Base-by-base conservation (phyloP, 2,113 vertebrate genomes). In the Scomber colias region DNA sequence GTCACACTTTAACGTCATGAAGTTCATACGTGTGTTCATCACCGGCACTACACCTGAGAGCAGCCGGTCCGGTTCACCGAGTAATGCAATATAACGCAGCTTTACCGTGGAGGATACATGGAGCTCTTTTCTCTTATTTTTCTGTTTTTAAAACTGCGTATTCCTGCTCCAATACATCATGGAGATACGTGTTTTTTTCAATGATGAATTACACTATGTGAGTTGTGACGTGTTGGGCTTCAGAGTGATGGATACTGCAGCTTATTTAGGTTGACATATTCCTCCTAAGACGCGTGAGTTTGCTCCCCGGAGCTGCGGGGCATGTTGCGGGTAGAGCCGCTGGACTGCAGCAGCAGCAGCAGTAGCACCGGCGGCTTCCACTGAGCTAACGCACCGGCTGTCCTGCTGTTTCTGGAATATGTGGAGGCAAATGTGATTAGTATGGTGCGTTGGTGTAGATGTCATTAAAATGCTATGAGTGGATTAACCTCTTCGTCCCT, bases 381-480 rank as follows among this genome's bases (percentile, higher is more conserved):
- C 15, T 11, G 51, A 71, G 81, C 70, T n/a, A 21, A 44, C 53
- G 6, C 54, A 8, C 64, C 50, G 48, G 75, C 63, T 55, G 48
- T 27, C 54, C 63, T 16, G 53, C 46, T 9, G 3, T 50, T 56
- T 66, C 11, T 48, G 64, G n/a, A 77, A 44, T 27, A 70, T 11
- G 51, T 71, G 62, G 54, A 40, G 60, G 57, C 73, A 64, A 57
- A 62, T 66, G 70, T 82, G 71, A 71, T 86, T 68, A 83, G 66
- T 64, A 55, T 57, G 83, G 71, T 77, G 78, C 63, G 71, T 75
- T 45, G 85, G 77, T 75, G 83, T 66, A n/a, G 84, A 77, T 84
- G 81, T 77, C 88, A 79, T 87, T 89, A 81, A 84, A 85, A 85
- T 69, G 87, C 89, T 72, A 31, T 79, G 78, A 90, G 86, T 77